A percentile compares a stretch with the other conserved stretches of the same genome.
Evolutionary conservation across 2,797 vertebrate genomes (phyloP).

Genomic region (Diceros bicornis): DNA sequence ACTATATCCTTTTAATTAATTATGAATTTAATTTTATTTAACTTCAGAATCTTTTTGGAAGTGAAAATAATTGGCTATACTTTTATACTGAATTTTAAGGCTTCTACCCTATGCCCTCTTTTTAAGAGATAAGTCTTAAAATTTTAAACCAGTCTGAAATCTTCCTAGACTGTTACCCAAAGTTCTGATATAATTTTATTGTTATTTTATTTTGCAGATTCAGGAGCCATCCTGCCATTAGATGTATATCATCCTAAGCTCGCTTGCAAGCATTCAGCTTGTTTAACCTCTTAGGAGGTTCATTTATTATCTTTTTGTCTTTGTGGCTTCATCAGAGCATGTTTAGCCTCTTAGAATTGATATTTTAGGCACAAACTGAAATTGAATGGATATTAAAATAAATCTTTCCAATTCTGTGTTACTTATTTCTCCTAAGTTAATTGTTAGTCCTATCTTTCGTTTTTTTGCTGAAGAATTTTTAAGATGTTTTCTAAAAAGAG

Average conservation of each 20-base stretch:
- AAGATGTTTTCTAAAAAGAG: constrained; percentile 49
- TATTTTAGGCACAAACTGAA: constrained; percentile 27
- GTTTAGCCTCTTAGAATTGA: neutral
- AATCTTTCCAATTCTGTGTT: neutral
- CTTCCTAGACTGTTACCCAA: neutral
- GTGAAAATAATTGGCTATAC: neutral
- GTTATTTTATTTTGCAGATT: constrained; percentile 52
- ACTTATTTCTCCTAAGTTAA: neutral
- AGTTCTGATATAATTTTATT: constrained; percentile 14
- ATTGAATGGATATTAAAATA: constrained; percentile 4
- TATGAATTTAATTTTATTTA: neutral
- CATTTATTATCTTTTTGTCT: constrained; percentile 17
- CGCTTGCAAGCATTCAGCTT: neutral
- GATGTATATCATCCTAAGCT: neutral
- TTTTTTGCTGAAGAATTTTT: constrained; percentile 28
- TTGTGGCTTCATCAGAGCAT: constrained; percentile 30
- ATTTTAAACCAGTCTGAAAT: constrained; percentile 1
- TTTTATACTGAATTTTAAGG: neutral
- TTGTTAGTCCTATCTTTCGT: neutral
- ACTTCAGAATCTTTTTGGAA: neutral
- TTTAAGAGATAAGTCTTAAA: constrained; percentile 2
- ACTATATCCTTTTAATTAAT: neutral
- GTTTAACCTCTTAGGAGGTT: neutral
- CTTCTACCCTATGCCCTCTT: neutral
- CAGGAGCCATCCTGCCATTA: neutral